Conservation (phyloP, 1,140 invertebrate species). For the Psix sp. region DNA sequence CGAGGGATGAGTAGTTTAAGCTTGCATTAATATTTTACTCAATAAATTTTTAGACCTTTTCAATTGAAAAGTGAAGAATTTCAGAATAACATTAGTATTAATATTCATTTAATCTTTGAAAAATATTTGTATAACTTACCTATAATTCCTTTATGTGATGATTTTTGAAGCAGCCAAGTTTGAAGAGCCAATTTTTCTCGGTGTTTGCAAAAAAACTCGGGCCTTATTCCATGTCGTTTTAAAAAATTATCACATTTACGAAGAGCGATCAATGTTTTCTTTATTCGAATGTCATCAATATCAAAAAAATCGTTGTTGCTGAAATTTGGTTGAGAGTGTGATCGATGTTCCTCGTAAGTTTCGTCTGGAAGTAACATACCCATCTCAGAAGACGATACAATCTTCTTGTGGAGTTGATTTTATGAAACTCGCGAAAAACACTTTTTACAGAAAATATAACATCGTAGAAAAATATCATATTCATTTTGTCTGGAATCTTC, state of each 20-base stretch:
- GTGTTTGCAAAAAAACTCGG: slow-evolving; percentile 81
- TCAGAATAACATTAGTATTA: no score
- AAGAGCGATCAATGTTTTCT: slow-evolving; percentile 77
- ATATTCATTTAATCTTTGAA: no score
- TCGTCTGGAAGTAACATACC: slow-evolving; percentile 82
- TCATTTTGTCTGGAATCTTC: no score
- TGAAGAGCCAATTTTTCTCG: slow-evolving; percentile 77
- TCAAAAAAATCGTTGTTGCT: slow-evolving; percentile 57
- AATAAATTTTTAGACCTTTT: no score
- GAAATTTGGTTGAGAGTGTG: slow-evolving; percentile 51
- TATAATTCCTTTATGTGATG: no score
- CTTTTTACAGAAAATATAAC: no score
- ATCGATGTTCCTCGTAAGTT: slow-evolving; percentile 79
- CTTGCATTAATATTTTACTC: no score
- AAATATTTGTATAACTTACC: no score
- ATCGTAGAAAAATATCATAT: no score
- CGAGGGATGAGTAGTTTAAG: no score
- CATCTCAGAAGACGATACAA: slow-evolving; percentile 60
- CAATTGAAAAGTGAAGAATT: no score
- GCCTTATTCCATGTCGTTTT: slow-evolving; percentile 80
- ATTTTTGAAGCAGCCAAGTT: slow-evolving; percentile 72
- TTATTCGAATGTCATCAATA: slow-evolving; percentile 72
- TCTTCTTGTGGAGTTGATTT: slow-evolving; percentile 50
- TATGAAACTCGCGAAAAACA: slow-evolving; percentile 65
- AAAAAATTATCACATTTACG: slow-evolving; percentile 81